A percentile compares a stretch with the other conserved stretches of the same genome.
phyloP scores from a whole-genome alignment of 2,888 invertebrate species.

The Philopedon plagiatum region DNA sequence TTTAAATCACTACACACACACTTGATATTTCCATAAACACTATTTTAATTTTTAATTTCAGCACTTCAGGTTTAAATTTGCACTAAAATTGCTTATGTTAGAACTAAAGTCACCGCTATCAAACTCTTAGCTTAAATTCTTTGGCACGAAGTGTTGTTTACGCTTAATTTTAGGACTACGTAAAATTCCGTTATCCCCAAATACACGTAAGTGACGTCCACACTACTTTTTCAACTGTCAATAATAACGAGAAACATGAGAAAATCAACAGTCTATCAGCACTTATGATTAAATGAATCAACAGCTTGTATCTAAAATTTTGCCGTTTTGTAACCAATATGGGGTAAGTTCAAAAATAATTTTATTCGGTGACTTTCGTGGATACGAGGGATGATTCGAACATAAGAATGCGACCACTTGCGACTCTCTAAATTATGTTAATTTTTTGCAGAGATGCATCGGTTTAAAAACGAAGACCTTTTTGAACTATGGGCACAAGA shows the following conservation, averaged over 20 bases:
- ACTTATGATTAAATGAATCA: constrained; percentile 32
- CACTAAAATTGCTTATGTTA: not conserved
- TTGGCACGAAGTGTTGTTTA: constrained; percentile 7
- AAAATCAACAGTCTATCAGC: constrained; percentile 31
- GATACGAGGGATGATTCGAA: constrained; percentile 6
- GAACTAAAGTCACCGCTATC: not conserved
- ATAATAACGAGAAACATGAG: constrained; percentile 18
- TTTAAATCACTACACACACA: not conserved
- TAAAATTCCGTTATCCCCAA: not conserved
- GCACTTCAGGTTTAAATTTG: not conserved
- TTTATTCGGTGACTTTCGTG: too few species aligned
- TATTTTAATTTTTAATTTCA: not conserved
- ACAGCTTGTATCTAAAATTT: constrained; percentile 39
- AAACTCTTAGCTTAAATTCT: not conserved
- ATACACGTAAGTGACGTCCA: not conserved
- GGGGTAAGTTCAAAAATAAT: constrained; percentile 20
- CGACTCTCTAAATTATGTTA: too few species aligned
- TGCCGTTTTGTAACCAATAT: constrained; percentile 19
- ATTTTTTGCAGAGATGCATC: too few species aligned
- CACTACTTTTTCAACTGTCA: not conserved
- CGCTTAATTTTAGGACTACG: not conserved
- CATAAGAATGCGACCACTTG: too few species aligned
- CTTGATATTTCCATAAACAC: not conserved
- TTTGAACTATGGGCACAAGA: too few species aligned
- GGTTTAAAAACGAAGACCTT: too few species aligned